Conservation (phyloP, 2,113 vertebrate species). For the Arenaria interpres region DNA sequence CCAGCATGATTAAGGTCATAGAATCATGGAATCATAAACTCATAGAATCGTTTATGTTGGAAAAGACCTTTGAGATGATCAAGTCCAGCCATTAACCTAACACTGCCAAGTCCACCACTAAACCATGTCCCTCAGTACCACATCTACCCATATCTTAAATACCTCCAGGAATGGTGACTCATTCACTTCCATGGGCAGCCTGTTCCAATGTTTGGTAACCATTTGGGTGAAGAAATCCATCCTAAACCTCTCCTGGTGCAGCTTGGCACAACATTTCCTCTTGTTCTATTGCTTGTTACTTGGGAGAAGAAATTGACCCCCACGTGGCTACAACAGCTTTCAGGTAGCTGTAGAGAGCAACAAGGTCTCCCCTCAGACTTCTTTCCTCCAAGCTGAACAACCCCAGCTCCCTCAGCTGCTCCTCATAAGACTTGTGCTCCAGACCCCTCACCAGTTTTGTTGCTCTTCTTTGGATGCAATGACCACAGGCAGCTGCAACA, state of each 20-base stretch:
- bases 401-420: neutral
- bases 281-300: rapidly evolving
- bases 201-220: neutral
- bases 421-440: neutral
- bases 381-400: neutral
- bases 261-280: neutral
- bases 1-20: neutral
- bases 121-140: neutral
- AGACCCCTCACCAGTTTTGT: neutral
- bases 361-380: neutral
- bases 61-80: neutral
- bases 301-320: rapidly evolving
- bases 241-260: neutral
- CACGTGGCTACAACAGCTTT: rapidly evolving
- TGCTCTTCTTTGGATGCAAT: neutral
- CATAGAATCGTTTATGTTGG: neutral
- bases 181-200: neutral
- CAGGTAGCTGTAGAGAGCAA: rapidly evolving
- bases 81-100: neutral
- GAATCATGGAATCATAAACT: neutral
- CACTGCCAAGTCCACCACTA: neutral
- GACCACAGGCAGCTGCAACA: neutral
- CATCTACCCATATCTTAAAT: neutral
- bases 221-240: neutral
- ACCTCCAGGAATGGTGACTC: neutral